Evolutionary conservation across 2,888 invertebrate species (phyloP).

Genomic region (Alviniconcha strummeri): DNA sequence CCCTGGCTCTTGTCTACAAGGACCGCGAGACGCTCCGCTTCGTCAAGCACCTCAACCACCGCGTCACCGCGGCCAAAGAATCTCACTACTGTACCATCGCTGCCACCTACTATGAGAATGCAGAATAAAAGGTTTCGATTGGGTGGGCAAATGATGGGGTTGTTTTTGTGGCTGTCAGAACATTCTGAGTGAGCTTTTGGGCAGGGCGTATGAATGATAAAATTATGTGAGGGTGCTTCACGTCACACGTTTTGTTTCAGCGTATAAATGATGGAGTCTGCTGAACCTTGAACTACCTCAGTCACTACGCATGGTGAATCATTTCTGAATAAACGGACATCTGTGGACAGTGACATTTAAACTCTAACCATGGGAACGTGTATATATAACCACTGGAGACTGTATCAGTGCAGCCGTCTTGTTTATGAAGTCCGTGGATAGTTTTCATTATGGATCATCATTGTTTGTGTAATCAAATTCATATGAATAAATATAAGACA

Average conservation of each 20-base stretch:
- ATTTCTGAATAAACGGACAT: no score
- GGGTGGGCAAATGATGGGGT: no score
- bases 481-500: not conserved
- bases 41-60: constrained; percentile 76
- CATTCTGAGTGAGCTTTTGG: no score
- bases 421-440: not conserved
- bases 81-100: constrained; percentile 67
- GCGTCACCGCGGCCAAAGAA: constrained; percentile 49
- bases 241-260: not conserved
- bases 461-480: not conserved
- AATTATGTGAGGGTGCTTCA: not conserved
- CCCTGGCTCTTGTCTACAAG: constrained; percentile 74
- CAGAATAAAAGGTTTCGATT: not conserved
- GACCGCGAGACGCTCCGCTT: constrained; percentile 74
- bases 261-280: not conserved
- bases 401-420: no score
- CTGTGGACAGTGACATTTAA: no score
- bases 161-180: no score
- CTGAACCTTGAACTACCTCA: not conserved
- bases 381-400: no score
- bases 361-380: no score
- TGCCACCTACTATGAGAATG: constrained; percentile 65
- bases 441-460: not conserved
- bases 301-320: not conserved
- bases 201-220: not conserved